Conservation (phyloP, 2,888 invertebrate species). For the Flabesymbios commensalis region DNA sequence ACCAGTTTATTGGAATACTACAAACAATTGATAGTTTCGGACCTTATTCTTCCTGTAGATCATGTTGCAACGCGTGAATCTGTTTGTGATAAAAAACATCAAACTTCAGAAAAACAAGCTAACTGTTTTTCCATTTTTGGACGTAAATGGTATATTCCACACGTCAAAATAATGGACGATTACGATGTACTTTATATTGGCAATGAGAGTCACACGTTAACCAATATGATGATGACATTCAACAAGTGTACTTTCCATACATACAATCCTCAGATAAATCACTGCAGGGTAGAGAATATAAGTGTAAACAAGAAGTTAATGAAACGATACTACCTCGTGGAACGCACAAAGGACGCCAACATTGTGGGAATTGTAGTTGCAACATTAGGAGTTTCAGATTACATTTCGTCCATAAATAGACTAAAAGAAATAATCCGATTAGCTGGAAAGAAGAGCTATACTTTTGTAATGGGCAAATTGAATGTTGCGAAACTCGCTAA, state of each 20-base stretch:
- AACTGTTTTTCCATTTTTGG: too few species aligned
- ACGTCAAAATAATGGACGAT: slow-evolving; percentile 62
- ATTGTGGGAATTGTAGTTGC: slow-evolving; percentile 89
- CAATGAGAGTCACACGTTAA: slow-evolving; percentile 69
- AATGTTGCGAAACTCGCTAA: slow-evolving; percentile 94
- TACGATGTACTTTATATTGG: slow-evolving; percentile 73
- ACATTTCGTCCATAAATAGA: slow-evolving; percentile 73
- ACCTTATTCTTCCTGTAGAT: too few species aligned
- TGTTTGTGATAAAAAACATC: too few species aligned
- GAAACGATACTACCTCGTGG: slow-evolving; percentile 80
- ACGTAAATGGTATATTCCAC: too few species aligned
- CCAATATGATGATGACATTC: slow-evolving; percentile 66
- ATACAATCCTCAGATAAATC: slow-evolving; percentile 54
- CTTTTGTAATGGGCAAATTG: slow-evolving; percentile 90
- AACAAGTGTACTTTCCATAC: slow-evolving; percentile 55
- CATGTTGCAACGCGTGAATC: too few species aligned
- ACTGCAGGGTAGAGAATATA: slow-evolving; percentile 37
- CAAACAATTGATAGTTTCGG: too few species aligned
- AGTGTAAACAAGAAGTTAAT: slow-evolving; percentile 71
- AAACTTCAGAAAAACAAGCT: too few species aligned
- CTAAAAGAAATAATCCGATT: slow-evolving; percentile 74
- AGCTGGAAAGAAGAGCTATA: slow-evolving; percentile 84
- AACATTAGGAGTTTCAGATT: slow-evolving; percentile 80
- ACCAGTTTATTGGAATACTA: too few species aligned
- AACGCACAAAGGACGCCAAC: slow-evolving; percentile 87